phyloP scores from a whole-genome alignment of 2,113 vertebrate genomes.

The Myanophis thanlyinensis region DNA sequence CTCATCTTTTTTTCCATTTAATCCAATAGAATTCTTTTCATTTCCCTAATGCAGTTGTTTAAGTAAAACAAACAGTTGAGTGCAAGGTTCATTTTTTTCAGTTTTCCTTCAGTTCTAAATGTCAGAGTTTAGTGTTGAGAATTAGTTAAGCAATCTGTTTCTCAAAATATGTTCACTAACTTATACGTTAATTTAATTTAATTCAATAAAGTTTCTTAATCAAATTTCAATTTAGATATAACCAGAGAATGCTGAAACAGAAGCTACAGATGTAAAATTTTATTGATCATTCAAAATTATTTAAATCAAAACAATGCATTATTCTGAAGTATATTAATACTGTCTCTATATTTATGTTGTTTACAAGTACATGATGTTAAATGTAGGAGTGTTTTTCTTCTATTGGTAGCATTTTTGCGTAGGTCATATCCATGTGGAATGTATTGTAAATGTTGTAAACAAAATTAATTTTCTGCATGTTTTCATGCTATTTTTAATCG shows the following conservation, averaged over 20 bases:
- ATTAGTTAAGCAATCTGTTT: slow-evolving; percentile 11
- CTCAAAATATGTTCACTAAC: background rate
- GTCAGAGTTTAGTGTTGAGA: slow-evolving; percentile 29
- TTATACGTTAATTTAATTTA: background rate
- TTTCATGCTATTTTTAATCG: slow-evolving; percentile 24
- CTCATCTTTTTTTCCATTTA: background rate
- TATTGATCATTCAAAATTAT: background rate
- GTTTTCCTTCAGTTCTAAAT: slow-evolving; percentile 8
- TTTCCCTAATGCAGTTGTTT: slow-evolving; percentile 11
- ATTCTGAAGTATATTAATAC: slow-evolving; percentile 35
- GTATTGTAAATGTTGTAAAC: slow-evolving; percentile 77
- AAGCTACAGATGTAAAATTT: slow-evolving; percentile 29
- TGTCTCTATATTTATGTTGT: slow-evolving; percentile 61
- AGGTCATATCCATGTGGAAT: slow-evolving; percentile 78
- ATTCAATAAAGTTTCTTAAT: too few relatives aligned
- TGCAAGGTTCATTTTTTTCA: slow-evolving; percentile 51
- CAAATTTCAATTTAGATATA: slow-evolving; percentile 22
- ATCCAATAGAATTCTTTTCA: slow-evolving; percentile 26
- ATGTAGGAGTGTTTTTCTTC: slow-evolving; percentile 67
- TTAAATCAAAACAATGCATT: background rate
- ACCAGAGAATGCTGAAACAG: slow-evolving; percentile 25
- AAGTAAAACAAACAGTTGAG: slow-evolving; percentile 37
- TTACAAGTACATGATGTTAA: slow-evolving; percentile 68
- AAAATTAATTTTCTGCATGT: slow-evolving; percentile 45
- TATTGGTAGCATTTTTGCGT: slow-evolving; percentile 65